Evolutionary conservation across 2,888 invertebrate species (phyloP).

Genomic region (Hydropsyche betteni): DNA sequence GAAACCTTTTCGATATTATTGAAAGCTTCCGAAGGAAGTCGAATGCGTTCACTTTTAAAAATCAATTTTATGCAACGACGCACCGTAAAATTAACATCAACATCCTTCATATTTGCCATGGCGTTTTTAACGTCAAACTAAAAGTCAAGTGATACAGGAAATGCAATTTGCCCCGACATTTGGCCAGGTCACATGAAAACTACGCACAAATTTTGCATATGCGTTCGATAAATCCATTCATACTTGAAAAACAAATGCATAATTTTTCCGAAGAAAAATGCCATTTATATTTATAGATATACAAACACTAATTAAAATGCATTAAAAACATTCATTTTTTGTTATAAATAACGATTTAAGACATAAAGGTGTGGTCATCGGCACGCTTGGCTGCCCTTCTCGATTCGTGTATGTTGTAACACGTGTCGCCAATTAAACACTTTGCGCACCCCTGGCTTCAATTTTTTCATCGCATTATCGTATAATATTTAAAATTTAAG

Average conservation of each 20-base stretch:
- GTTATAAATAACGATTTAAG: background rate
- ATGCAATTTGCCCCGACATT: constrained; percentile 35
- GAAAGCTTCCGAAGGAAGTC: background rate
- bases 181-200: constrained; percentile 7
- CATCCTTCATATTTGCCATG: background rate
- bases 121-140: background rate
- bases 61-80: constrained; percentile 36
- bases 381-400: constrained; percentile 12
- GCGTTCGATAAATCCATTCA: too few species aligned
- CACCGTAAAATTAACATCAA: constrained; percentile 30
- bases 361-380: constrained; percentile 2
- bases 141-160: constrained; percentile 33
- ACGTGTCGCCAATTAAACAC: constrained; percentile 46
- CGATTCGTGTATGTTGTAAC: constrained; percentile 25
- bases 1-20: too few species aligned
- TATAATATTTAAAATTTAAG: background rate
- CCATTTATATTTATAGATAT: too few species aligned
- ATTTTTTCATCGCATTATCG: background rate
- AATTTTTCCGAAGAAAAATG: too few species aligned
- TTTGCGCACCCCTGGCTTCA: background rate
- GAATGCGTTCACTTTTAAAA: constrained; percentile 11
- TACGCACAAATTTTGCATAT: constrained; percentile 8
- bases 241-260: too few species aligned
- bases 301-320: too few species aligned
- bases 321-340: too few species aligned